Evolutionary conservation across 2,113 vertebrate genomes (phyloP), one percentile per base, ranked within the genome.

Genomic region (Onychostruthus taczanowskii): DNA sequence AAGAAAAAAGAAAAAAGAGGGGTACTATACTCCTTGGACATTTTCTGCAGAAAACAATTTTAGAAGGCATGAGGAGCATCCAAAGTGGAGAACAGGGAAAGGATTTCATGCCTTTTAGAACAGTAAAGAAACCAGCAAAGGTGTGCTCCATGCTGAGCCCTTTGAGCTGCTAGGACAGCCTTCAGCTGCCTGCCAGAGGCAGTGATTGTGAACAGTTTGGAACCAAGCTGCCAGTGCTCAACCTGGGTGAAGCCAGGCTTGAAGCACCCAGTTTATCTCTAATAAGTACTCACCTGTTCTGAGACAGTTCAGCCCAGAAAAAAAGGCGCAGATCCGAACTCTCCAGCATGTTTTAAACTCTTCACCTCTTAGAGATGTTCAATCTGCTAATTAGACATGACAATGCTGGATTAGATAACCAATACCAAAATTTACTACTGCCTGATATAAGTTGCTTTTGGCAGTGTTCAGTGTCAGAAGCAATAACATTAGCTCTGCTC

Each of bases 331-430:
- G 74, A 59, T 7, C 24, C 31, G 33, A 84, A 89, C 84, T 87
- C 91, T 87, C 63, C 66, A 85, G 62, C 39, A 8, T 23, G 28
- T 82, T 96, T 96, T 97, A 92, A 96, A 96, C 90, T 93, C 68
- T 53, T 90, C 81, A 89, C 66, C 87, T 92, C 85, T 55, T 88
- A 85, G 72, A 89, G 80, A 63, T 13, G 15, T 90, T 95, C 87
- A 87, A 87, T 96, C 94, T 90, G 73, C 91, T 95, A 96, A 96
- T 96, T 96, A 95, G 95, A 75, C 91, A 87, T 80, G 83, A 82
- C 79, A 90, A 61, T 75, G 63, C 79, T 95, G 94, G 93, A 93
- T 94, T 91, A 84, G 84, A 92, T 78, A 81, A 95, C 88, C 77
- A 72, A 94, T 88, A 75, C 63, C 67, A 94, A 94, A 95, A 96